Conservation (phyloP, 2,797 vertebrate species). For the Sebastes kiyomatsui region DNA sequence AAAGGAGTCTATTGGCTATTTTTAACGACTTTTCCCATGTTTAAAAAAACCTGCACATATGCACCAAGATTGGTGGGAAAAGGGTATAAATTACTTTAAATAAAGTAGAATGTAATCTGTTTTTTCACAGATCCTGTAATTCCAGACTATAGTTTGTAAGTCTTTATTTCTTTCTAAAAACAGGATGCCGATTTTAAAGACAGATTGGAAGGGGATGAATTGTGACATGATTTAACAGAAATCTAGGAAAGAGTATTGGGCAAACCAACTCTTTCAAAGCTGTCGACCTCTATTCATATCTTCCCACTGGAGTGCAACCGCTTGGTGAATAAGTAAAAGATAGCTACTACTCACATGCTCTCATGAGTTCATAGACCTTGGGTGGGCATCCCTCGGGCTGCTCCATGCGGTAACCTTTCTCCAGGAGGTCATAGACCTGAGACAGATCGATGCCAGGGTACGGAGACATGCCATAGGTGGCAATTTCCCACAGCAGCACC, state of each 20-base stretch:
- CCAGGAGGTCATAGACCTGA: conserved; percentile 97
- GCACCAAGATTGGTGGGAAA: too few relatives aligned
- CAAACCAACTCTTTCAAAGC: neutral
- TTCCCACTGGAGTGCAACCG: neutral
- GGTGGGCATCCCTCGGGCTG: conserved; percentile 98
- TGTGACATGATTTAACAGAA: neutral
- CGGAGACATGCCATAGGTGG: conserved; percentile 98
- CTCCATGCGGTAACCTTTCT: conserved; percentile 99
- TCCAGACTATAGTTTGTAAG: neutral
- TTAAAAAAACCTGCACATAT: too few relatives aligned
- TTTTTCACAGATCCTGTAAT: neutral
- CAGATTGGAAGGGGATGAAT: neutral
- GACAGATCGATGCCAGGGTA: conserved; percentile 98
- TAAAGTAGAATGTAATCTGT: neutral
- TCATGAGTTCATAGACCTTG: conserved; percentile 98
- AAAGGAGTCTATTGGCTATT: too few relatives aligned
- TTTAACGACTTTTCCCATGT: too few relatives aligned
- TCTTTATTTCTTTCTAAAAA: neutral
- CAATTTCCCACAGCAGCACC: conserved; percentile 98
- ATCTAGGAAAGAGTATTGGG: neutral
- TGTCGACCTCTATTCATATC: neutral
- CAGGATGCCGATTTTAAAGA: neutral
- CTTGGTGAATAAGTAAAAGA: neutral
- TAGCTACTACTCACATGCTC: conserved; percentile 91
- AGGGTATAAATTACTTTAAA: neutral